Percentiles rank a stretch among this genome's conserved stretches.
phyloP scores from a whole-genome alignment of 2,888 invertebrate genomes.

The Molorchus minor region DNA sequence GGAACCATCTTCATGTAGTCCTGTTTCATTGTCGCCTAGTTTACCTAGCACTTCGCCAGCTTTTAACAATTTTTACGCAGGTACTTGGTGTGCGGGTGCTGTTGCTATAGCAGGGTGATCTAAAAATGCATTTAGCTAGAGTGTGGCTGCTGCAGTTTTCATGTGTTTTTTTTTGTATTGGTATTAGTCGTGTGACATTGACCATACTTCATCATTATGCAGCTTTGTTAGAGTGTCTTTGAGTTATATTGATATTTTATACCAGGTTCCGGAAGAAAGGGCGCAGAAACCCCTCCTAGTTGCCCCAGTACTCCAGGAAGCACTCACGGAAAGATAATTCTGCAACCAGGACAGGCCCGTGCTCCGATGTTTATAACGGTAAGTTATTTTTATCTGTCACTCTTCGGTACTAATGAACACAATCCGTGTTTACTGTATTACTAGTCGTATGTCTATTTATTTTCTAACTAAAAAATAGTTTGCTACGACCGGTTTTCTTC shows the following conservation, averaged over 20 bases:
- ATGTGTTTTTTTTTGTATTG: neutral
- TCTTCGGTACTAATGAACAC: too few relatives aligned
- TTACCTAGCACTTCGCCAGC: constrained; percentile 68
- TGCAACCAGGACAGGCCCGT: constrained; percentile 65
- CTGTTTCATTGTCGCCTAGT: constrained; percentile 68
- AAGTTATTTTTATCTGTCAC: constrained; percentile 53
- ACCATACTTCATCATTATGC: neutral
- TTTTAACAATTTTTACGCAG: constrained; percentile 58
- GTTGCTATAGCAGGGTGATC: constrained; percentile 1
- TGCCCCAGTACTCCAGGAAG: constrained; percentile 60
- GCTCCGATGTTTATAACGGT: constrained; percentile 77
- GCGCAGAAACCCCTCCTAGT: constrained; percentile 59
- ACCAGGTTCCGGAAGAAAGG: constrained; percentile 40
- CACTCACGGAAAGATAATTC: constrained; percentile 52
- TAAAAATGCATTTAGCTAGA: too few relatives aligned
- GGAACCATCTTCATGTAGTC: constrained; percentile 66
- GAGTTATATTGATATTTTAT: neutral
- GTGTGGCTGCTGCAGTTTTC: too few relatives aligned
- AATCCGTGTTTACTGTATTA: too few relatives aligned
- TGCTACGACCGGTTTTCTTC: too few relatives aligned
- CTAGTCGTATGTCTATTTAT: too few relatives aligned
- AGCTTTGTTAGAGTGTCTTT: too few relatives aligned
- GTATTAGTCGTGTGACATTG: neutral
- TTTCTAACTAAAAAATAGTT: too few relatives aligned
- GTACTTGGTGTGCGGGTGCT: constrained; percentile 49